A percentile compares a stretch with the other conserved stretches of the same genome.
Conservation (phyloP, 2,113 vertebrate genomes). For the Cynocephalus volans region DNA sequence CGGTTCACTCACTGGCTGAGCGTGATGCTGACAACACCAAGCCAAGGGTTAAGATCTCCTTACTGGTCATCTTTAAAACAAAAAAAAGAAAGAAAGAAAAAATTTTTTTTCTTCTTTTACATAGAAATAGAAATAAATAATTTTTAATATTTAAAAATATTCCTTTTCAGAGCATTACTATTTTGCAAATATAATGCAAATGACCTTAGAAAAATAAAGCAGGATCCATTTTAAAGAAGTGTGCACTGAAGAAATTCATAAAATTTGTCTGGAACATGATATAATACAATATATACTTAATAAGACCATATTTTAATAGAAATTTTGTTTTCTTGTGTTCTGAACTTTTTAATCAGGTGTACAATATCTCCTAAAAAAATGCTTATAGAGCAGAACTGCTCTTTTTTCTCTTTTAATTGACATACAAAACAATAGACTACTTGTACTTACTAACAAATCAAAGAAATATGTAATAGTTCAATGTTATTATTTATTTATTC, state of each 20-base stretch:
- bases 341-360: neutral
- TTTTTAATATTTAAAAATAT: constrained; percentile 38
- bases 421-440: neutral
- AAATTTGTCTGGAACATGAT: constrained; percentile 2
- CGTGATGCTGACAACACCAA: too few species aligned
- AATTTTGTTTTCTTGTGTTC: neutral
- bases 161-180: neutral
- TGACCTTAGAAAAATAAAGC: neutral
- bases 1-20: too few species aligned
- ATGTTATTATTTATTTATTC: constrained; percentile 8
- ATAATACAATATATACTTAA: constrained; percentile 19
- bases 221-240: neutral
- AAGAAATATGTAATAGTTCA: constrained; percentile 61
- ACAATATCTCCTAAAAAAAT: neutral
- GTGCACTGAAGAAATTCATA: neutral
- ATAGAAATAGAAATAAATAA: constrained; percentile 47
- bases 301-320: constrained; percentile 19
- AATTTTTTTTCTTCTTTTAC: neutral
- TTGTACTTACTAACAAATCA: constrained; percentile 37
- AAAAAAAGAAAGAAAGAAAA: neutral
- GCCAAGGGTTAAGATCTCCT: too few species aligned
- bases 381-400: neutral
- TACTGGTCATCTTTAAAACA: too few species aligned
- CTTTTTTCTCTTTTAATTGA: neutral
- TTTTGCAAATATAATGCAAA: neutral